Evolutionary conservation across 2,113 vertebrate genomes (phyloP).

Genomic region (Gasterosteus nipponicus): DNA sequence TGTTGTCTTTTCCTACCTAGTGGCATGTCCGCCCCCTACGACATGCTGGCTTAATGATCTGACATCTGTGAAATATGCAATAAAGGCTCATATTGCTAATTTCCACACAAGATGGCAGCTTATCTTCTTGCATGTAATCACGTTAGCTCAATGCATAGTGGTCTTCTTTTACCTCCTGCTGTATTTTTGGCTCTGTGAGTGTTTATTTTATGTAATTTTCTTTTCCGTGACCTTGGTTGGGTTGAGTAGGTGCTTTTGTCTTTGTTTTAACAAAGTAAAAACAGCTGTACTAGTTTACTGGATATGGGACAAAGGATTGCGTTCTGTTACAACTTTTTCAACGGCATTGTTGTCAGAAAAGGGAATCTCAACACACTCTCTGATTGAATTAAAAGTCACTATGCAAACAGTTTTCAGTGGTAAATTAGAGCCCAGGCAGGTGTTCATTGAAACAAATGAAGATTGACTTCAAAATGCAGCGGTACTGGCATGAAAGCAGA

Average conservation of each 20-base stretch:
- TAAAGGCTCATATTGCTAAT: background rate
- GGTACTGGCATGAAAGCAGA: slow-evolving; percentile 34
- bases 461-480: slow-evolving; percentile 48
- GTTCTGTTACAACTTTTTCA: background rate
- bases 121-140: background rate
- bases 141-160: background rate
- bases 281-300: too few species aligned
- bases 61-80: background rate
- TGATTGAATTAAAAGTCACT: slow-evolving; percentile 46
- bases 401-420: slow-evolving; percentile 22
- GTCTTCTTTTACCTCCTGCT: background rate
- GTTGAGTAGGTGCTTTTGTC: too few species aligned
- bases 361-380: slow-evolving; percentile 19
- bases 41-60: background rate
- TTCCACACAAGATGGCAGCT: background rate
- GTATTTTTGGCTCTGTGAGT: background rate
- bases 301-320: background rate
- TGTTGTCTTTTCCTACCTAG: background rate
- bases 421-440: slow-evolving; percentile 29
- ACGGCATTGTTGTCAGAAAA: slow-evolving; percentile 1
- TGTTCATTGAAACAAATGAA: slow-evolving; percentile 45
- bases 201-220: too few species aligned
- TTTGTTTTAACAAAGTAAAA: too few species aligned
- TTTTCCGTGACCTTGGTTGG: too few species aligned
- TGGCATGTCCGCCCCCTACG: background rate